Evolutionary conservation across 2,797 vertebrate species (phyloP), one percentile per base, ranked within the genome.

Genomic region (Paedocypris micromegethes): DNA sequence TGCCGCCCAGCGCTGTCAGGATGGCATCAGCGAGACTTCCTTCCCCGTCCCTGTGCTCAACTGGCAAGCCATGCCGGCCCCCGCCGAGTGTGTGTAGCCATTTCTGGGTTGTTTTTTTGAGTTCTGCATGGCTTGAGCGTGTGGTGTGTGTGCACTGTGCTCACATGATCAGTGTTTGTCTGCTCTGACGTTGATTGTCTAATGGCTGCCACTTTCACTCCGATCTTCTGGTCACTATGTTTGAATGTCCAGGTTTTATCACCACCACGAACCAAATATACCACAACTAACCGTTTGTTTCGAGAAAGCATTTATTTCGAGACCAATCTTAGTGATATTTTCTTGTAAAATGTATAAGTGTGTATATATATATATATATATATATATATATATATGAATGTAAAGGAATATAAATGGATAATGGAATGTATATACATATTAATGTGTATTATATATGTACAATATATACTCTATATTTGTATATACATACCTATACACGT

Each of bases 41-140:
- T 94, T 97, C 85, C 90, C 93, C 0, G 94, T 98, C 60, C 95
- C 94, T 1, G 89, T 93, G 75, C 91, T 94, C 86, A 92, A 93
- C 91, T 93, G 93, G 90, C 95, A 91, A 84, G 87, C 80, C 79
- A 88, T 83, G 78, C 86, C 89, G 80, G 89, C 89, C 86, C 90
- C 90, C 80, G 74, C 86, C 75, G 93, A 97, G 79, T 88, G 95
- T 98, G 89, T 83, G 92, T 93, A 89, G 86, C 80, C 77, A 79
- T 81, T 83, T 57, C 54, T 70, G 58, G 58, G 56, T 68, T 62
- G 57, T 65, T 23, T 23, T 23, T 23, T 23, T 23, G 23, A 23
- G 23, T 23, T 23, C 23, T 64, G 43, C 7, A 53, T 47, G 39
- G 66, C 42, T 56, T 63, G 41, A 37, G 42, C 3, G 5, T 73